Base-by-base conservation (phyloP, 2,797 vertebrate species). In the Micropoecilia bifurca region DNA sequence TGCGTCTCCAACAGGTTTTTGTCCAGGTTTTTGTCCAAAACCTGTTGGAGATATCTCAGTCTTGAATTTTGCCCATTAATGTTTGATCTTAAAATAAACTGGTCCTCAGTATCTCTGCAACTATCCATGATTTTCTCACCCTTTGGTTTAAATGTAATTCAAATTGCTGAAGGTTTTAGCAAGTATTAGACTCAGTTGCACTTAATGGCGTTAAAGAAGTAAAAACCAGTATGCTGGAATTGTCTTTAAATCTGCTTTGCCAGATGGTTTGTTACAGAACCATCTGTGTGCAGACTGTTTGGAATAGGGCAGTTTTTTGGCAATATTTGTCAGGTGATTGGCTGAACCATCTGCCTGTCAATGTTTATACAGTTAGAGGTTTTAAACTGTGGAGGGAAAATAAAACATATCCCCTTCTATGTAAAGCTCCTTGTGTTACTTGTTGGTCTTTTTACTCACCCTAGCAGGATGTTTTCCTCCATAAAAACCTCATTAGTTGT, bases 301-400 rank as follows among this genome's bases (percentile, higher is more conserved):
- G 16, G n/a, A 55, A 46, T 33, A 45, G 50, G 18, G 36, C 63
- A 43, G 63, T 33, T 8, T 3, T 66, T 69, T 50, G 33, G 61
- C 41, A 66, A 66, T 66, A 36, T 76, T 39, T 76, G 46, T 45
- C 61, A 76, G 33, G 45, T 53, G 61, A 76, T 57, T 74, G 73
- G 73, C 33, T 57, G 73, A 74, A 69, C 46, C 47, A 69, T 69
- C 46, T 75, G 57, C 47, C 47, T 71, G 33, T 55, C 36, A 57
- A 30, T 45, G 36, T 55, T 59, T 59, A 36, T n/a, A 13, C 6
- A 77, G 16, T 33, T 46, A 57, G 20, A 33, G 20, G 6, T 45
- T 30, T 30, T 46, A 46, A 59, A 57, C 43, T 30, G n/a, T 71
- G n/a, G 53, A 69, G 39, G 63, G n/a, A 30, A 66, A 69, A 39